Percentiles rank a stretch among this genome's conserved stretches.
phyloP scores from a whole-genome alignment of 2,113 vertebrate genomes.

The Xiphophorus maculatus region DNA sequence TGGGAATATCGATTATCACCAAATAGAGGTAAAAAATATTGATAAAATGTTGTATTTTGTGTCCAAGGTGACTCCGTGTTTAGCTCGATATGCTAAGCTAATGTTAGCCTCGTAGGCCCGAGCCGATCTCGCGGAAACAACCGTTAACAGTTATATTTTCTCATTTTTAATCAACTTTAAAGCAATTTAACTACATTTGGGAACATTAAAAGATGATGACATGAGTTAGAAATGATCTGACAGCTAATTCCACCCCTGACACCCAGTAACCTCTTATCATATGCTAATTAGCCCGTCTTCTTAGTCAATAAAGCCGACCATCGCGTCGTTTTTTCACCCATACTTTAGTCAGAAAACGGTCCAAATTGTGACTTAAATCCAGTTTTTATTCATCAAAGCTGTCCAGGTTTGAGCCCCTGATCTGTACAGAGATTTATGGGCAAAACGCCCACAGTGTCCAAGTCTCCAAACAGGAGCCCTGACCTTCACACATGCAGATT shows the following conservation, averaged over 20 bases:
- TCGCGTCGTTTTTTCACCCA: background rate
- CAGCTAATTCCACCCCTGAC: slow-evolving; percentile 8
- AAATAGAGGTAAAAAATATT: accelerated
- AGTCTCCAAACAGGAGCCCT: slow-evolving; percentile 79
- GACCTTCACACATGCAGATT: slow-evolving; percentile 93
- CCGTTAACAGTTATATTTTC: background rate
- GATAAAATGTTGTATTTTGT: slow-evolving; percentile 33
- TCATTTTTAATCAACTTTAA: background rate
- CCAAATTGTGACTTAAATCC: background rate
- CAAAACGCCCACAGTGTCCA: slow-evolving; percentile 81
- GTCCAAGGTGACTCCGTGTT: slow-evolving; percentile 73
- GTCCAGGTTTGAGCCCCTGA: background rate
- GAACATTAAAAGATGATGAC: background rate
- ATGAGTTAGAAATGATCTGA: background rate
- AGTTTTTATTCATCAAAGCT: slow-evolving; percentile 1
- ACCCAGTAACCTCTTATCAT: background rate
- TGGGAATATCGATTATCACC: accelerated
- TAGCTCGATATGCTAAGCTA: slow-evolving; percentile 54
- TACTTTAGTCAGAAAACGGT: background rate
- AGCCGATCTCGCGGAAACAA: background rate
- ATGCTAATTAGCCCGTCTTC: slow-evolving; percentile 11
- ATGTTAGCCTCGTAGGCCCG: slow-evolving; percentile 30
- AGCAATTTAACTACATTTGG: background rate
- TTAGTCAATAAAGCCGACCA: background rate
- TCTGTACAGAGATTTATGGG: slow-evolving; percentile 66